Conservation (phyloP, 2,888 invertebrate species). For the Metopia argyrocephala region DNA sequence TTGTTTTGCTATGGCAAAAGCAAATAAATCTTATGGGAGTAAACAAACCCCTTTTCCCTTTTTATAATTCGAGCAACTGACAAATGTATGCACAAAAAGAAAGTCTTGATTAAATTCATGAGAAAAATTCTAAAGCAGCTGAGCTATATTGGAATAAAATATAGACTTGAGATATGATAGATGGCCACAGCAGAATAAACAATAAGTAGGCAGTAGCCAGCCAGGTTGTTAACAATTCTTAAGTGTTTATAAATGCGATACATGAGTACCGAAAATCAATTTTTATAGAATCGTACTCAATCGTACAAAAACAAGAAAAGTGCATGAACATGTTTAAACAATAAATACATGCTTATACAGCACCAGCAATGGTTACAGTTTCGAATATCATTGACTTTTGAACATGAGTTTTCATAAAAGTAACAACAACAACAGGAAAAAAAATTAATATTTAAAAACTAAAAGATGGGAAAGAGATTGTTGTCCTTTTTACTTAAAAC, state of each 20-base stretch:
- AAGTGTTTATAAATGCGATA: conserved; percentile 30
- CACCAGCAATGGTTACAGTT: conserved; percentile 27
- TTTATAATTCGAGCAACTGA: neutral
- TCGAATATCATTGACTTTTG: conserved; percentile 56
- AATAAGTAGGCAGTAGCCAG: conserved; percentile 52
- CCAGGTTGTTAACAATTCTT: conserved; percentile 40
- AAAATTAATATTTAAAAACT: conserved; percentile 13
- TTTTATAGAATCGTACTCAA: no score
- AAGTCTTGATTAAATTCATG: conserved; percentile 20
- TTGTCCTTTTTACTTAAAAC: conserved; percentile 43
- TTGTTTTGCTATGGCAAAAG: neutral
- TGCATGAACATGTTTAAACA: neutral
- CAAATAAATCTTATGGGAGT: neutral
- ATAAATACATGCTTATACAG: conserved; percentile 5
- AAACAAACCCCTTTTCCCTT: conserved; percentile 16
- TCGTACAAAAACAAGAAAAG: conserved; percentile 13
- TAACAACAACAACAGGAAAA: no score
- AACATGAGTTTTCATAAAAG: conserved; percentile 43
- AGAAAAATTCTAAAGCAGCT: conserved; percentile 48
- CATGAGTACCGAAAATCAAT: conserved; percentile 3
- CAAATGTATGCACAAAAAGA: conserved; percentile 12
- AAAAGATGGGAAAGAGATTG: conserved; percentile 57
- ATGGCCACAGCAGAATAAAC: neutral
- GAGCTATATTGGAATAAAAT: conserved; percentile 15
- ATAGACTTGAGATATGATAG: neutral